Evolutionary conservation across 2,888 invertebrate genomes (phyloP).

Genomic region (Colostygia pectinataria): DNA sequence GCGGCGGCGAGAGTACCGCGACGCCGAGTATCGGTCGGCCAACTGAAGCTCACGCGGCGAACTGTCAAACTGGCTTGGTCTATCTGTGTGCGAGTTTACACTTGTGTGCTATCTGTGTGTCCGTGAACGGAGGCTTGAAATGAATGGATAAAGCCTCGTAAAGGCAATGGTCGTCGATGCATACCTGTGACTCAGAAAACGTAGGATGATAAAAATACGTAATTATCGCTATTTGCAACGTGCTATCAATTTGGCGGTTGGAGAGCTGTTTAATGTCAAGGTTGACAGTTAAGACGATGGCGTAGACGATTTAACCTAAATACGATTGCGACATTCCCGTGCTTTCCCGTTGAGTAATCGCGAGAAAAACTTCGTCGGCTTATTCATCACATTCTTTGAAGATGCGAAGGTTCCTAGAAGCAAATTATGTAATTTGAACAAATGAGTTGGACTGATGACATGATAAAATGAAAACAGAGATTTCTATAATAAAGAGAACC

Average conservation of each 20-base stretch:
- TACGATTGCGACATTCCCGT: constrained; percentile 27
- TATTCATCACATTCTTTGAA: constrained; percentile 29
- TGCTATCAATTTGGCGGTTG: constrained; percentile 26
- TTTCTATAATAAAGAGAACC: too few relatives aligned
- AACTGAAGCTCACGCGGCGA: constrained; percentile 67
- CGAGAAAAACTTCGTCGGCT: constrained; percentile 24
- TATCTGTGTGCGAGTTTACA: constrained; percentile 45
- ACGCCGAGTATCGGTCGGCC: constrained; percentile 78
- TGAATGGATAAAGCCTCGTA: constrained; percentile 58
- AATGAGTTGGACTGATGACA: too few relatives aligned
- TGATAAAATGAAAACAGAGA: too few relatives aligned
- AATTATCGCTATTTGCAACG: constrained; percentile 44
- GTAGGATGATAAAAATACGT: constrained; percentile 56
- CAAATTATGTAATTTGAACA: neutral
- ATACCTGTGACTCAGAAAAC: constrained; percentile 52
- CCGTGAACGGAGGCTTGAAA: constrained; percentile 64
- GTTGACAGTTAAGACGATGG: constrained; percentile 33
- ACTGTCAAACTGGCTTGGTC: constrained; percentile 76
- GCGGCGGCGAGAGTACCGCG: constrained; percentile 66
- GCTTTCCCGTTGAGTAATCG: constrained; percentile 31
- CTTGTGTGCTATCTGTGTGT: constrained; percentile 37
- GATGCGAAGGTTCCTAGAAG: constrained; percentile 12
- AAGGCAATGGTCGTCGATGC: constrained; percentile 36
- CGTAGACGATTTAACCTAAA: constrained; percentile 37
- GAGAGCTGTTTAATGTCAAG: constrained; percentile 40